Conservation (phyloP, 1,140 invertebrate species). For the Pararge aegeria region DNA sequence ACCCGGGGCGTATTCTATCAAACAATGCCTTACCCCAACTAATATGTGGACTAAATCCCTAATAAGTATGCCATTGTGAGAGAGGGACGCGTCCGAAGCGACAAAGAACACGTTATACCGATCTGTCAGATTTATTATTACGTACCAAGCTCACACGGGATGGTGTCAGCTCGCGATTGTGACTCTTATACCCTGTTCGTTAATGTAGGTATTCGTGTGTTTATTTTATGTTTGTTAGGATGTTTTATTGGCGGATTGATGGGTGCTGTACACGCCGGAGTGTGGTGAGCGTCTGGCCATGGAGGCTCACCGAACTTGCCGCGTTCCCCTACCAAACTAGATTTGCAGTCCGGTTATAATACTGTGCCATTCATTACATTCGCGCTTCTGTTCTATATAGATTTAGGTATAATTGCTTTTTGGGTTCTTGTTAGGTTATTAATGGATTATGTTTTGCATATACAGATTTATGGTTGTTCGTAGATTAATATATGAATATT, state of each 20-base stretch:
- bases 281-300: slow-evolving; percentile 76
- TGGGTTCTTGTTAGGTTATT: slow-evolving; percentile 7
- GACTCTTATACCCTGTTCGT: not conserved
- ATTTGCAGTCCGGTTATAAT: slow-evolving; percentile 77
- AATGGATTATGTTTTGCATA: slow-evolving; percentile 1
- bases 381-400: slow-evolving; percentile 65
- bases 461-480: slow-evolving; percentile 1
- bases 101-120: slow-evolving; percentile 78
- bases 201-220: slow-evolving; percentile 15
- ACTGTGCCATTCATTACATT: slow-evolving; percentile 70
- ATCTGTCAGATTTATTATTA: slow-evolving; percentile 56
- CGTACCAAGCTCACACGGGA: slow-evolving; percentile 20
- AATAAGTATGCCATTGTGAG: slow-evolving; percentile 79
- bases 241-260: slow-evolving; percentile 31
- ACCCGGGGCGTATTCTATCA: slow-evolving; percentile 73
- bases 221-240: slow-evolving; percentile 33
- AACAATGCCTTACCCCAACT: slow-evolving; percentile 77
- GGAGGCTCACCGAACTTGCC: slow-evolving; percentile 76
- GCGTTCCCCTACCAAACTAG: slow-evolving; percentile 75
- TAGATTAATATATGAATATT: not conserved
- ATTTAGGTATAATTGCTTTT: slow-evolving; percentile 50
- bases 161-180: not conserved
- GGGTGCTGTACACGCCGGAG: slow-evolving; percentile 60
- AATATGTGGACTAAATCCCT: slow-evolving; percentile 79
- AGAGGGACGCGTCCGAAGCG: slow-evolving; percentile 72